These are phyloP conservation scores for Myotis lucifugus DNA, from an alignment of 2,113 vertebrate genomes.

Conservation along the genomic window DNA sequence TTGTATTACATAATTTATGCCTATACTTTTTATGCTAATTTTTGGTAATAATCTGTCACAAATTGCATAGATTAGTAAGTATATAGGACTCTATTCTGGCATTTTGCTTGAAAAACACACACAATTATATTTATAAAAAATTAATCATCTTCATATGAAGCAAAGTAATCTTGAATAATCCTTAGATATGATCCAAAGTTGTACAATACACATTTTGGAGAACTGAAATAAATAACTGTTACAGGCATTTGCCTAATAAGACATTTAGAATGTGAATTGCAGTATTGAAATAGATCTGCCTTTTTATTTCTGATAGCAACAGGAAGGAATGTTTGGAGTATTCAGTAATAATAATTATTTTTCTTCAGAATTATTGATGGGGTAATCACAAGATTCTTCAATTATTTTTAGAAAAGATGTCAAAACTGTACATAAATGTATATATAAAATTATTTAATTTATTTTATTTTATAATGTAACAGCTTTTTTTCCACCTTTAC, in stretches of 20 bases:
- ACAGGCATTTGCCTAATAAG: not conserved
- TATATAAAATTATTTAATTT: not conserved
- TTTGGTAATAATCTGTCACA: not conserved
- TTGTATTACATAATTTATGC: not conserved
- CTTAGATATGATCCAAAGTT: not conserved
- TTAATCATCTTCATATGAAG: not conserved
- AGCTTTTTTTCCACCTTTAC: not conserved
- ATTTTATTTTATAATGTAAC: not conserved
- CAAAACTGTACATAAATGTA: not conserved
- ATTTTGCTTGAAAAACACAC: not conserved
- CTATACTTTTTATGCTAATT: not conserved
- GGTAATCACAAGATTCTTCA: not conserved
- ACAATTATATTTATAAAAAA: not conserved
- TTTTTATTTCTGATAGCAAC: not conserved
- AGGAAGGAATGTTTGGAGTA: not conserved
- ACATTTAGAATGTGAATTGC: not conserved
- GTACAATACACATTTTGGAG: not conserved
- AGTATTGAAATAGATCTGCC: not conserved
- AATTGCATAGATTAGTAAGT: not conserved
- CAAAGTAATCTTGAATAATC: not conserved
- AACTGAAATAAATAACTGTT: not conserved
- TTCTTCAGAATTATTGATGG: slow-evolving; percentile 11
- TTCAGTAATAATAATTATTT: not conserved
- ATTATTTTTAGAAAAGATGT: not conserved
- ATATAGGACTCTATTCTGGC: not conserved